These are phyloP conservation scores for Leptinotarsa peninsularis DNA, from an alignment of 2,888 invertebrate genomes.

Conservation along the genomic window DNA sequence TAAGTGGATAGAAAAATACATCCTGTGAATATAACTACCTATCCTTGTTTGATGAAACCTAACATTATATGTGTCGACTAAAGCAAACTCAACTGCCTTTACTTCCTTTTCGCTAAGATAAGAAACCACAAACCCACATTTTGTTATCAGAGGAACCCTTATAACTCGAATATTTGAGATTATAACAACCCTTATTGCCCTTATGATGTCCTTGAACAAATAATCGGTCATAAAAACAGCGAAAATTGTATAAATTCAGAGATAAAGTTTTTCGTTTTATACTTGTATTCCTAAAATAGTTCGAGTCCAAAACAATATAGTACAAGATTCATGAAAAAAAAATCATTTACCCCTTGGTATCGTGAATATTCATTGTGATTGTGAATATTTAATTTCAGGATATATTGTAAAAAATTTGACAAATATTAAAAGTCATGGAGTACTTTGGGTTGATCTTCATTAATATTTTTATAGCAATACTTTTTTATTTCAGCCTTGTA, in stretches of 20 bases:
- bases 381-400: too few relatives aligned
- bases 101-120: constrained; percentile 41
- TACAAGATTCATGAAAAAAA: too few relatives aligned
- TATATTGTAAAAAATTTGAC: too few relatives aligned
- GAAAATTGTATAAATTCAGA: constrained; percentile 14
- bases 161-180: constrained; percentile 29
- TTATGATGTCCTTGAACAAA: constrained; percentile 27
- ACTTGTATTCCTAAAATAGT: not conserved
- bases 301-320: too few relatives aligned
- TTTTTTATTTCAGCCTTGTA: too few relatives aligned
- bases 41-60: constrained; percentile 28
- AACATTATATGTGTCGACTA: constrained; percentile 29
- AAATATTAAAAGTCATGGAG: too few relatives aligned
- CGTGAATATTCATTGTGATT: too few relatives aligned
- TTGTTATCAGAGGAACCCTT: constrained; percentile 35
- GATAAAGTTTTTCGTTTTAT: constrained; percentile 1
- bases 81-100: constrained; percentile 38
- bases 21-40: constrained; percentile 24
- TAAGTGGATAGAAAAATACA: not conserved
- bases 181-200: constrained; percentile 32
- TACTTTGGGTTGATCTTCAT: too few relatives aligned
- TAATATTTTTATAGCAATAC: too few relatives aligned
- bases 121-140: constrained; percentile 38
- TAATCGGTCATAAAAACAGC: constrained; percentile 29
- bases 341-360: too few relatives aligned